Base-by-base conservation (phyloP, 1,140 invertebrate species). In the Diorhabda sublineata region DNA sequence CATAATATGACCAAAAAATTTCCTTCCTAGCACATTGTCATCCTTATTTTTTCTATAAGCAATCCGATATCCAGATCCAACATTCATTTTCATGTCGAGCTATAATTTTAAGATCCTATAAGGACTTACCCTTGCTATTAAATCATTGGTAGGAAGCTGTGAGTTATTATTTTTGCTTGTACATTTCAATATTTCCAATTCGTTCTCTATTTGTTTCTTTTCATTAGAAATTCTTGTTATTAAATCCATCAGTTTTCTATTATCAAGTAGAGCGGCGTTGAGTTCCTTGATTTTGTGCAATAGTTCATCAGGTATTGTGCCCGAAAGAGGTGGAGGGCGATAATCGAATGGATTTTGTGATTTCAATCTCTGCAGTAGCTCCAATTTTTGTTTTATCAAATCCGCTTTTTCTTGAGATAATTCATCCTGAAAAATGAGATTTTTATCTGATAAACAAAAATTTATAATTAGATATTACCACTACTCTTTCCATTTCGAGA, bases 261-360 rank as follows among this genome's bases (percentile, higher is more conserved):
- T 87, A 65, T 87, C 85, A 47, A 82, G 80, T 52, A 86, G 76
- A 11, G 78, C 74, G 2, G 75, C 74, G 57, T 84, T 85, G 45
- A 87, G 81, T 72, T 87, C 85, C 78, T 83, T 83, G 68, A 87
- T 83, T 69, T 83, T 85, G 9, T 85, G 80, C 45, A 84, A 66
- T 43, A 83, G 81, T 71, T 82, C 81, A 41, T 82, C 79, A 3
- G 85, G 82, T 3, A 81, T 73, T 42, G 7, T 26, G 5, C 45
- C 60, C 1, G 68, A 61, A 8, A 66, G 43, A 8, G 69, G 8
- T 7, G 64, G 75, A 41, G 58, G 67, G 58, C 60, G 57, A 69
- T 11, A 7, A 45, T 70, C 66, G 62, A 56, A 71, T 58, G 61
- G 69, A 56, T 66, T 67, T 66, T 67, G 72, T 57, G 64, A 47